Base-by-base conservation (phyloP, 2,888 invertebrate species). In the Drosophila tripunctata region DNA sequence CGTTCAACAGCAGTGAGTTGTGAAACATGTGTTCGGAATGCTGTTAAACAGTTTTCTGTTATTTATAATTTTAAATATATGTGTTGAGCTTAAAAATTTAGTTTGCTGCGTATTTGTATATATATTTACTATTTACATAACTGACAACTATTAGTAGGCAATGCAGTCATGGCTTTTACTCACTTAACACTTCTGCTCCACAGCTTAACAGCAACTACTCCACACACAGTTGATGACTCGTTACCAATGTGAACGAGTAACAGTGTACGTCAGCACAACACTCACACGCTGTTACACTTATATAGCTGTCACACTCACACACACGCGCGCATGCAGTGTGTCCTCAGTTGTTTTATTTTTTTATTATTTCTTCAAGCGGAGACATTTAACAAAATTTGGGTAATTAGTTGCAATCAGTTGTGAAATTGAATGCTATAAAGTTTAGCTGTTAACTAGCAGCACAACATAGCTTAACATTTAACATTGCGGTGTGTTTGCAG, bases 251-350 rank as follows among this genome's bases (percentile, higher is more conserved):
- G 44, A 40, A 52, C 52, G 40, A n/a, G 48, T 52, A 74, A 44
- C 68, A 61, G 67, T 62, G 56, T 44, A 75, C 76, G 76, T 76
- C 72, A 73, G 66, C 77, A n/a, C n/a, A 75, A 55, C 71, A 60
- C 57, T 55, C 51, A 55, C 45, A 43, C 30, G 38, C 22, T 6
- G 45, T n/a, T n/a, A n/a, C 27, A 27, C 27, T n/a, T n/a, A 27
- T 57, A 50, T 77, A 72, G 52, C 55, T 52, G 52, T 72, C 67
- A 51, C 77, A 67, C 50, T 75, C 41, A 41, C 73, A 77, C 67
- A 41, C 73, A 77, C 67, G 55, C 57, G 57, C 64, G 75, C 56
- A 54, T 41, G 64, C 30, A 44, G 70, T 56, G 73, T 64, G 67
- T 22, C 35, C 52, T 44, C 14, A 70, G 65, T 64, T 75, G 48